Conservation (phyloP, 92 coral and sea anemone genomes). For the Metridium senile region DNA sequence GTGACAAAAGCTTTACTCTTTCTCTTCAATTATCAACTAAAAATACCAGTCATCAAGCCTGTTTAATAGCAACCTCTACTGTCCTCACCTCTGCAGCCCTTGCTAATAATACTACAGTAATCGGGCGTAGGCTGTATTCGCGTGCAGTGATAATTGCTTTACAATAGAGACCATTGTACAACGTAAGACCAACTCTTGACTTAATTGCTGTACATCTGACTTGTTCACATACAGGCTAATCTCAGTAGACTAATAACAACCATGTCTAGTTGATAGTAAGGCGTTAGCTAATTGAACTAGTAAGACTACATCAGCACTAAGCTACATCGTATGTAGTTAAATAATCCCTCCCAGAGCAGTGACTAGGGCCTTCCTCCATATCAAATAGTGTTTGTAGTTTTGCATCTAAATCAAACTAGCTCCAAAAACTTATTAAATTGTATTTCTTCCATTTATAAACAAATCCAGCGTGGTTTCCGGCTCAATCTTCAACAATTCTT, state of each 20-base stretch:
- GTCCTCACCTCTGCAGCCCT: slow-evolving; percentile 15
- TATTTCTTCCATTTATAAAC: slow-evolving; percentile 23
- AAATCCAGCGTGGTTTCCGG: slow-evolving; percentile 36
- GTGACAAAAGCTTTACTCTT: slow-evolving; percentile 25
- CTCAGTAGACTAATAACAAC: no score
- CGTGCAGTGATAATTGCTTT: background rate
- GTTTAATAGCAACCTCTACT: background rate
- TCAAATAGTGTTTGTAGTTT: no score
- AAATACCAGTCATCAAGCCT: slow-evolving; percentile 25
- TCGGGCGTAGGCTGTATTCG: background rate
- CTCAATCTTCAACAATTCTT: slow-evolving; percentile 12
- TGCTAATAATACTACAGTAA: background rate
- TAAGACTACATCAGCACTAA: no score
- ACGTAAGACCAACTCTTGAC: background rate
- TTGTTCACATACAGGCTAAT: no score
- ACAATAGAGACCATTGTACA: background rate
- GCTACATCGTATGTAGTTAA: no score
- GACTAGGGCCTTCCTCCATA: no score
- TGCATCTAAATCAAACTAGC: no score
- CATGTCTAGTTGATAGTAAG: no score
- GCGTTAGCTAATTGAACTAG: no score
- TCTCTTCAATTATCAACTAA: slow-evolving; percentile 40
- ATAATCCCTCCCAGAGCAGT: no score
- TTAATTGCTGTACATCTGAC: no score
- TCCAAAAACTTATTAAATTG: slow-evolving; percentile 32